Conservation (phyloP, 2,888 invertebrate species). For the Norana najaformis region DNA sequence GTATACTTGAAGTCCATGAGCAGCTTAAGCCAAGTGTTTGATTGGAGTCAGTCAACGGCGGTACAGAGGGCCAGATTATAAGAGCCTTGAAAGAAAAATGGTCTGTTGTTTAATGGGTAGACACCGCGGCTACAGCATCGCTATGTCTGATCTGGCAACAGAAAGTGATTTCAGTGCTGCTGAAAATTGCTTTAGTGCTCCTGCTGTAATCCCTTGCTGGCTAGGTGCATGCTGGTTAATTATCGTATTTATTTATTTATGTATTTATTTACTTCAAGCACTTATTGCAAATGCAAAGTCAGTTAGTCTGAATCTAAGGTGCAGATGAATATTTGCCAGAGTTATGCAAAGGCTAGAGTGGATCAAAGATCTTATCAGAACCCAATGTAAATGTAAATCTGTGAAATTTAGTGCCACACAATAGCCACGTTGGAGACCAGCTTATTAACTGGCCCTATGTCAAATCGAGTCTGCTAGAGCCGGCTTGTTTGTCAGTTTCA, state of each 20-base stretch:
- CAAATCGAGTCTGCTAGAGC: no score
- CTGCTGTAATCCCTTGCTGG: neutral
- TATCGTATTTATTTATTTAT: neutral
- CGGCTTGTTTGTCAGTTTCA: no score
- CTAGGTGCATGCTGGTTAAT: neutral
- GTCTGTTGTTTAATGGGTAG: neutral
- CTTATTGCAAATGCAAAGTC: neutral
- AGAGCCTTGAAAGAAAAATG: neutral
- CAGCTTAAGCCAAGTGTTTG: neutral
- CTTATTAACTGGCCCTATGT: no score
- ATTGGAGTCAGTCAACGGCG: neutral
- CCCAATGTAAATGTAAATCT: no score
- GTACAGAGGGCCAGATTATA: neutral
- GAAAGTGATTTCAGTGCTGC: neutral
- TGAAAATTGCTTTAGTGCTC: neutral
- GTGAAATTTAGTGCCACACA: no score
- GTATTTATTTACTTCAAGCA: neutral
- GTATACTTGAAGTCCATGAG: neutral
- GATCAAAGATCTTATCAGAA: neutral
- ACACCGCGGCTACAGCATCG: neutral
- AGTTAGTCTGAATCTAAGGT: neutral
- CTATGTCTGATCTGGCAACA: neutral
- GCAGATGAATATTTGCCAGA: no score
- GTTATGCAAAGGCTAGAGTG: neutral
- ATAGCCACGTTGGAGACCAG: no score